Evolutionary conservation across 2,113 vertebrate species (phyloP), one percentile per base, ranked within the genome.

Genomic region (Limnothrissa miodon): DNA sequence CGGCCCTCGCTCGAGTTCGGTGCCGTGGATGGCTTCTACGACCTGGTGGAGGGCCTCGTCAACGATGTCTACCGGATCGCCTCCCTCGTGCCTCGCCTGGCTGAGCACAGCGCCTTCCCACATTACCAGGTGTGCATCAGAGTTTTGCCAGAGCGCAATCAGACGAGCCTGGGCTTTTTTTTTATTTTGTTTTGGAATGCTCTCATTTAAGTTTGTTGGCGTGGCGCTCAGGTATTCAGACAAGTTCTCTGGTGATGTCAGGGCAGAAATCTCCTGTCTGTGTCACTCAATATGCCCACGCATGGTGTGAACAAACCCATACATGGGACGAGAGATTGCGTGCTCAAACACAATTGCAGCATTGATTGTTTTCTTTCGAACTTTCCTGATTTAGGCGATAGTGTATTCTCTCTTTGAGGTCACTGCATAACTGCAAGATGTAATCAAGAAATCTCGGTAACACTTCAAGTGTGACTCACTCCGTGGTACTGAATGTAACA

Each of bases 81-180:
- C 0, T 95, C 97, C 0, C 85, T 99, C 86, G 94, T 99, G 59
- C 95, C 95, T 0, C 93, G 96, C 21, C 89, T 99, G 17, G 93
- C 95, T 0, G 5, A 90, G 39, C 91, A 95, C 83, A 90, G 84
- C 0, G 81, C 86, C 19, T 93, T 82, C 79, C 92, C 90, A 19
- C 94, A 98, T 90, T 99, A 99, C 87, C 97, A 98, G 97, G 98
- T 99, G 29, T 19, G 33, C 46, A 15, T 0, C 5, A 21, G 21
- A 23, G 51, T 15, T 74, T 11, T 36, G 29, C 25, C 66, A 74
- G 59, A 11, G 59, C 10, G 25, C 66, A 36, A 74, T 36, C 33
- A 33, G 66, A 36, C 25, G 19, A 11, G 13, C 25, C 25, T 29
- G 6, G 25, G 10, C 25, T 10, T 1, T 62, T 3, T 62, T n/a